Evolutionary conservation across 2,113 vertebrate genomes (phyloP), one percentile per base, ranked within the genome.

Genomic region (Corvus hawaiiensis): DNA sequence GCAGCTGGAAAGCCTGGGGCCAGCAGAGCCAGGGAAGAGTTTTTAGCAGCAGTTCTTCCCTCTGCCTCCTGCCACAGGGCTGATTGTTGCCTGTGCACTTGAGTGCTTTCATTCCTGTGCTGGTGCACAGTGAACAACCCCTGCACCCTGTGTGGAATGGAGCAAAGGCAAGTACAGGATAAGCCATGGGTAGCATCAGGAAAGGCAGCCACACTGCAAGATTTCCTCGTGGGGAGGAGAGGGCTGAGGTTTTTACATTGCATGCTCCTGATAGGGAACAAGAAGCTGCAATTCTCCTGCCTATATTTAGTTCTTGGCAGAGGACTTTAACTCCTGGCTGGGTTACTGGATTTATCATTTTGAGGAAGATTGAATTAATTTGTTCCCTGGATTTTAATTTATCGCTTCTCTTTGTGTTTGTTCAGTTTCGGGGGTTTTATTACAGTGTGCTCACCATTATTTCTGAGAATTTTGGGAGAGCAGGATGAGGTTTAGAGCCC

Each of bases 1-100:
- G 58, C 58, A 58, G 55, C 41, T 67, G 46, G 14, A 33, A 59
- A 54, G 7, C 1, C 1, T 61, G 67, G 16, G 54, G 32, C 32
- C 43, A 66, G 37, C 22, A 33, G 52, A 59, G 41, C 30, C 28
- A 63, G 72, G 2, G 7, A 23, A 63, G 55, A 44, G 13, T 58
- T 4, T 73, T 43, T 2, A 52, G 49, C 43, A 67, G 37, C 46
- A 44, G 15, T 8, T 37, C 11, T 6, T 76, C 26, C 15, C 41
- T 66, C 27, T 76, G 24, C 58, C 39, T 68, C 2, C 9, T 82
- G 23, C 61, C 1, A 0, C 0, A 1, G 44, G 84, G n/a, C 30
- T 1, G 2, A 1, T 33, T 51, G 46, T 23, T 77, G 80, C 59
- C 63, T 66, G 64, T 2, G 10, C 2, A 1, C 11, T 19, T 2